Conservation (phyloP, 2,797 vertebrate species). For the Enteromius radiatus region DNA sequence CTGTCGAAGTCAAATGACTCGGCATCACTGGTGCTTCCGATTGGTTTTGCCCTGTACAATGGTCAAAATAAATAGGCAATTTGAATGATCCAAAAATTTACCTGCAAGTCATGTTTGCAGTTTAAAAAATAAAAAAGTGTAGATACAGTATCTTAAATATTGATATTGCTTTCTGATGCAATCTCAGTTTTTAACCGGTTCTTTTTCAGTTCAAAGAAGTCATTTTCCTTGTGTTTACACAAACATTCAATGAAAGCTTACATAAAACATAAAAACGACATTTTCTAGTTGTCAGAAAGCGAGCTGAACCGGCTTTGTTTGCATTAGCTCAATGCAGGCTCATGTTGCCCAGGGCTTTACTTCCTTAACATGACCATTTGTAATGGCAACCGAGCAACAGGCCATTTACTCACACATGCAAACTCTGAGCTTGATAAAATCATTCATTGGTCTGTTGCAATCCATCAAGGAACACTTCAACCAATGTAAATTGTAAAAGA, state of each 20-base stretch:
- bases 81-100: neutral
- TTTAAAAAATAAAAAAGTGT: neutral
- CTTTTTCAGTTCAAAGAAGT: neutral
- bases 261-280: constrained; percentile 11
- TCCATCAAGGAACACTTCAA: neutral
- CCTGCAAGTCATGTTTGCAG: neutral
- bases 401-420: constrained; percentile 3
- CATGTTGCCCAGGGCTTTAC: constrained; percentile 4
- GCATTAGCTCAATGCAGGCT: constrained; percentile 5
- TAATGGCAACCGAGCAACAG: constrained; percentile 18
- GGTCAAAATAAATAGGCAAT: neutral
- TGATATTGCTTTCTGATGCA: neutral
- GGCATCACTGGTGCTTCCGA: constrained; percentile 89
- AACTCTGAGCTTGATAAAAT: constrained; percentile 28
- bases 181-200: constrained; percentile 6
- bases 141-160: neutral
- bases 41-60: constrained; percentile 87
- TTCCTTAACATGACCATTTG: constrained; percentile 27
- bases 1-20: constrained; percentile 95
- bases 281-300: constrained; percentile 3
- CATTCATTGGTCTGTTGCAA: neutral
- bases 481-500: neutral
- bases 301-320: constrained; percentile 29
- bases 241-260: constrained; percentile 24
- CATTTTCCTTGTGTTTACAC: constrained; percentile 25